Conservation (phyloP, 2,888 invertebrate species). For the Pyrocoelia pectoralis region DNA sequence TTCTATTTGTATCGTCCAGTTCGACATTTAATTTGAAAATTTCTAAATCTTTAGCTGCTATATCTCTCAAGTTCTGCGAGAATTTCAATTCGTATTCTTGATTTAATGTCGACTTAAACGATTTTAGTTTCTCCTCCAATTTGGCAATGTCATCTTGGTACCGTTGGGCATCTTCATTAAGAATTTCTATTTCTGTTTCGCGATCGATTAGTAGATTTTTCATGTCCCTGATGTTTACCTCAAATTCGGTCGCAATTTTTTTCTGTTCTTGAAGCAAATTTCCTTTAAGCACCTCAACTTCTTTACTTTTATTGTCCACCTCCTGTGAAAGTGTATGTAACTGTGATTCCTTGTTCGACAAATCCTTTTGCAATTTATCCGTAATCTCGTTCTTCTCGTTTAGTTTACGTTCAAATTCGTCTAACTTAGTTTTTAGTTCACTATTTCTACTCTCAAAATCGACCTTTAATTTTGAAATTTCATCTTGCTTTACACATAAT, state of each 20-base stretch:
- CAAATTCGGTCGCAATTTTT: constrained; percentile 58
- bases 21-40: constrained; percentile 42
- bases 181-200: constrained; percentile 65
- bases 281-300: constrained; percentile 48
- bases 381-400: constrained; percentile 43
- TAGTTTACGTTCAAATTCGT: constrained; percentile 28
- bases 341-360: constrained; percentile 47
- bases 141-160: constrained; percentile 64
- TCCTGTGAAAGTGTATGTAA: constrained; percentile 36
- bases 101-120: constrained; percentile 10
- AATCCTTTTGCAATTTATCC: constrained; percentile 49
- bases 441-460: constrained; percentile 52
- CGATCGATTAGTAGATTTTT: constrained; percentile 54
- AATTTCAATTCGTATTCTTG: constrained; percentile 35
- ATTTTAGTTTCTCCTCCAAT: constrained; percentile 43
- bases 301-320: constrained; percentile 44
- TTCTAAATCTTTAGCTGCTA: constrained; percentile 44
- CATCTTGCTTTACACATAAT: constrained; percentile 54
- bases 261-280: constrained; percentile 30
- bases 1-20: constrained; percentile 60
- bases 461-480: constrained; percentile 60
- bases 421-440: constrained; percentile 57
- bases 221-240: constrained; percentile 57
- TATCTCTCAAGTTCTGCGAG: constrained; percentile 39
- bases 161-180: constrained; percentile 62